Percentiles rank a stretch among this genome's conserved stretches.
These are phyloP conservation scores for Hesperia comma DNA, from an alignment of 2,888 invertebrate genomes.

Conservation along the genomic window DNA sequence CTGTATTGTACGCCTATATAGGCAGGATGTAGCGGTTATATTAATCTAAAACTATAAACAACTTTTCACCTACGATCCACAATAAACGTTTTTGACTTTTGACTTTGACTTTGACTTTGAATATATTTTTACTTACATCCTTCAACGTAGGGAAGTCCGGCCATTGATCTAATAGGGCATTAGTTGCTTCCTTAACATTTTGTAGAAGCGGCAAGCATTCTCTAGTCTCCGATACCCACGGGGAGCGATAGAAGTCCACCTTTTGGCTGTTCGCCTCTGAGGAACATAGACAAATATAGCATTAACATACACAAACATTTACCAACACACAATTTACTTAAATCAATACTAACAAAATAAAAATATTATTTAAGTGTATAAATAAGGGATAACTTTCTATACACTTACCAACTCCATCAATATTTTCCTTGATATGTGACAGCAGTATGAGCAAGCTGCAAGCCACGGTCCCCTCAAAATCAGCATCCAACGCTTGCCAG, in stretches of 20 bases:
- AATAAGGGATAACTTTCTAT: background rate
- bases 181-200: slow-evolving; percentile 85
- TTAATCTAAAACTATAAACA: too few species aligned
- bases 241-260: slow-evolving; percentile 91
- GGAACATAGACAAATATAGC: slow-evolving; percentile 16
- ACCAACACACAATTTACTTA: too few species aligned
- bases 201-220: slow-evolving; percentile 88
- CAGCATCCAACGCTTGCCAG: slow-evolving; percentile 80
- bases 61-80: too few species aligned
- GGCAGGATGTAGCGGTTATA: too few species aligned
- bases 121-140: slow-evolving; percentile 81
- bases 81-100: too few species aligned
- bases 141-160: slow-evolving; percentile 95
- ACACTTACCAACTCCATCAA: slow-evolving; percentile 69
- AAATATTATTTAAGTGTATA: too few species aligned
- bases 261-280: slow-evolving; percentile 60
- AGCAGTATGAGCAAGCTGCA: slow-evolving; percentile 85
- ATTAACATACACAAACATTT: background rate
- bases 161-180: slow-evolving; percentile 89
- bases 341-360: too few species aligned
- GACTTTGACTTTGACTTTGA: too few species aligned
- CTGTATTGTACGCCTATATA: too few species aligned
- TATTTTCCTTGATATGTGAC: slow-evolving; percentile 77
- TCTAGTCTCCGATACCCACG: slow-evolving; percentile 91
- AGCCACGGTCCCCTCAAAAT: slow-evolving; percentile 79